A percentile compares a stretch with the other conserved stretches of the same genome.
Conservation (phyloP, 2,888 invertebrate genomes). For the Coelogynopora nodosa region DNA sequence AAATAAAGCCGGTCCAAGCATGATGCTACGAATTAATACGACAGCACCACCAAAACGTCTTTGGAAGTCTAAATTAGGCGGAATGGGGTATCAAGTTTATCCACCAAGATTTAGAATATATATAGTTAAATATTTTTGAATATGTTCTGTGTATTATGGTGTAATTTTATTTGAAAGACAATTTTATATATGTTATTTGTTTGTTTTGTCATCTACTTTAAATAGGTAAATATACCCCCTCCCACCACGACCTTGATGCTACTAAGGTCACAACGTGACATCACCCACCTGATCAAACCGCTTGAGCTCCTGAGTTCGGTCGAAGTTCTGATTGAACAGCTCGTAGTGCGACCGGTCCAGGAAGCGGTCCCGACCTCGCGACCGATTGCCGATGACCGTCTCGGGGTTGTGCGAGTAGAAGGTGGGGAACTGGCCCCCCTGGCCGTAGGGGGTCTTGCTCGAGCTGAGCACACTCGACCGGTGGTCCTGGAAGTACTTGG, state of each 20-base stretch:
- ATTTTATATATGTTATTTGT: too few relatives aligned
- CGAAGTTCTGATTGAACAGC: constrained; percentile 57
- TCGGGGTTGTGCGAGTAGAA: constrained; percentile 61
- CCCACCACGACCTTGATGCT: background rate
- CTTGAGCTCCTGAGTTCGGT: constrained; percentile 57
- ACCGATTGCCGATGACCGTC: constrained; percentile 58
- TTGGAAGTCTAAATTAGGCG: too few relatives aligned
- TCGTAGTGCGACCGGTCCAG: constrained; percentile 56
- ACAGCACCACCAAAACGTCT: too few relatives aligned
- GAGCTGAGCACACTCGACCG: constrained; percentile 57
- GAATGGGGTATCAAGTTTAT: too few relatives aligned
- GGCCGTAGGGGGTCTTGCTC: constrained; percentile 56
- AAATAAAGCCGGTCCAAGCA: too few relatives aligned
- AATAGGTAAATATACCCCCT: background rate
- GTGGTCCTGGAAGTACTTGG: constrained; percentile 62
- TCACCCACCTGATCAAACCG: constrained; percentile 54
- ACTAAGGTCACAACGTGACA: too few relatives aligned
- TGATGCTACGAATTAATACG: too few relatives aligned
- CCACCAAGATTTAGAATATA: too few relatives aligned
- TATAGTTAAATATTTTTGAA: too few relatives aligned
- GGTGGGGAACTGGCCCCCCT: constrained; percentile 61
- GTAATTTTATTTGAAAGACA: too few relatives aligned
- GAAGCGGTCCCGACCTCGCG: constrained; percentile 58
- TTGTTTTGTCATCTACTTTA: too few relatives aligned
- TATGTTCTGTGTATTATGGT: too few relatives aligned